Evolutionary conservation across 2,113 vertebrate species (phyloP).

Genomic region (Caranx ignobilis): DNA sequence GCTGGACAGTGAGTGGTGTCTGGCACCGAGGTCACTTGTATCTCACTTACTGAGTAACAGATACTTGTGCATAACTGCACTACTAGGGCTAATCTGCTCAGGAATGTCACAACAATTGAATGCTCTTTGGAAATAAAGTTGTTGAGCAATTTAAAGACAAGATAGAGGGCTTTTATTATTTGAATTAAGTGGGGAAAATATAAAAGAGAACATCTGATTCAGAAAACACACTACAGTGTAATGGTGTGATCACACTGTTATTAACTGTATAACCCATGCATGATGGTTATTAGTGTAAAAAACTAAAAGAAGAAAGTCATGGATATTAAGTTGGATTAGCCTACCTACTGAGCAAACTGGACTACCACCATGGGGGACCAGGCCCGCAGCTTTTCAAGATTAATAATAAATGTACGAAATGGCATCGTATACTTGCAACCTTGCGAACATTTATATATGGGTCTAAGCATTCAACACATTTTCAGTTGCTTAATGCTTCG

Average conservation of each 20-base stretch:
- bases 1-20: neutral
- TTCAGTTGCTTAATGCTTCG: constrained; percentile 8
- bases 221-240: neutral
- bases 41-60: neutral
- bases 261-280: neutral
- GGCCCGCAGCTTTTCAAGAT: neutral
- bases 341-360: no score
- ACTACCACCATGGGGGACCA: neutral
- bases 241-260: neutral
- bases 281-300: neutral
- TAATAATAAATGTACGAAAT: neutral
- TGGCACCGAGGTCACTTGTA: neutral
- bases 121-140: neutral
- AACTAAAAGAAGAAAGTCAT: neutral
- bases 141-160: neutral
- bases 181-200: neutral
- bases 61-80: neutral
- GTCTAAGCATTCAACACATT: neutral
- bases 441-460: neutral
- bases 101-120: neutral
- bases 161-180: neutral
- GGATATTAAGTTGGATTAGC: neutral
- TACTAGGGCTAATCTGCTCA: neutral
- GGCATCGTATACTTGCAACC: no score
- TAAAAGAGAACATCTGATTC: neutral